phyloP scores from a whole-genome alignment of 2,888 invertebrate species.

The Xestia rhomboidea region DNA sequence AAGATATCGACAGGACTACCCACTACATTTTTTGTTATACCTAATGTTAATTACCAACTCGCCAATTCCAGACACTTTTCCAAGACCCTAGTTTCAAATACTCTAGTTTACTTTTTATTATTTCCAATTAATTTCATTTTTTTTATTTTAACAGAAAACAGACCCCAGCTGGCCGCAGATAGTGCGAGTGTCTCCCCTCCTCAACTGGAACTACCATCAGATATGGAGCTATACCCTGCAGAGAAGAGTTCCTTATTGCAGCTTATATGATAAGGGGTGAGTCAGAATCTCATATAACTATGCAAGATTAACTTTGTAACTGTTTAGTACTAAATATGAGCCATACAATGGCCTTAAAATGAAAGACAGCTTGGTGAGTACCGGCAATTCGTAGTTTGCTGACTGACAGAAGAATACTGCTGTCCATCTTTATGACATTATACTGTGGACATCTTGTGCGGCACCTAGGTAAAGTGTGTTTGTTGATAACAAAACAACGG shows the following conservation, averaged over 20 bases:
- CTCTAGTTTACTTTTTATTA: background rate
- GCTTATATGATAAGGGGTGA: constrained; percentile 96
- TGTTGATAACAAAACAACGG: background rate
- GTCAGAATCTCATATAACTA: constrained; percentile 47
- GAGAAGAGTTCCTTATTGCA: constrained; percentile 96
- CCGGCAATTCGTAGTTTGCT: background rate
- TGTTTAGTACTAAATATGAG: background rate
- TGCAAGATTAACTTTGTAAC: background rate
- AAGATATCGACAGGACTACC: background rate
- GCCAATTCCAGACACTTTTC: background rate
- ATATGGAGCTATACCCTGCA: constrained; percentile 97
- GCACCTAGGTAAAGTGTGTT: background rate
- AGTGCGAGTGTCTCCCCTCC: constrained; percentile 96
- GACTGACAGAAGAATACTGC: background rate
- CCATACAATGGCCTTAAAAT: background rate
- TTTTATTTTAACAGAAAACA: constrained; percentile 91
- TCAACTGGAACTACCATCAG: constrained; percentile 97
- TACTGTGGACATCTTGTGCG: background rate
- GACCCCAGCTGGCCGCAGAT: constrained; percentile 97
- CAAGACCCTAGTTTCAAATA: background rate
- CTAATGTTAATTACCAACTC: background rate
- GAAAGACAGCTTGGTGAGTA: background rate
- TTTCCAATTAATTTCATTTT: background rate
- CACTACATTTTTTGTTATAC: background rate
- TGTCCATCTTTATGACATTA: background rate